Evolutionary conservation across 1,140 invertebrate species (phyloP), one percentile per base, ranked within the genome.

Genomic region (Drosophila gunungcola): DNA sequence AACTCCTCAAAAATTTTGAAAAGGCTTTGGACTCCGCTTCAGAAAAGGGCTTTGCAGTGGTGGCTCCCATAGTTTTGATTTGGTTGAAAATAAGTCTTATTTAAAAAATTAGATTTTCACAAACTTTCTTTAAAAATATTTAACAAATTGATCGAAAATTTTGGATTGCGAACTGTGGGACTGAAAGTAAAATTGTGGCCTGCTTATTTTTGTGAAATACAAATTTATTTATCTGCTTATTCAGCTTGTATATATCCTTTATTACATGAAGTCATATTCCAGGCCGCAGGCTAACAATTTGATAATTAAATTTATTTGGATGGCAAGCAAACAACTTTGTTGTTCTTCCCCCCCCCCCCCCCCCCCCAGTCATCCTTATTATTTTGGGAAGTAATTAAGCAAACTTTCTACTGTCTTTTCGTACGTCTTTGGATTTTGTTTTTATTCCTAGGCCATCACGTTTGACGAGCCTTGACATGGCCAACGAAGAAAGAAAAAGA

Each of bases 341-440:
- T 70, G n/a, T 51, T 32, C 21, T 7, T 34, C 7, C 27, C 21
- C 36, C 27, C 1, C 16, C 0, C 27, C 7, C 27, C 21, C 36
- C 27, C 1, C 16, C 0, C 27, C 21, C 36, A 62, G 13, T 58
- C 60, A 52, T 51, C 39, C 61, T 68, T 72, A 79, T 83, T 72
- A 64, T 86, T 86, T 79, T 68, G 84, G 70, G 46, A 89, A 89
- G 84, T 86, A 86, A 86, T 86, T 86, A 86, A 69, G 43, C 75
- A 81, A 85, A 86, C 65, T 86, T 86, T 82, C 77, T 67, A 84
- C 72, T 73, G 49, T 75, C 34, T 72, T 70, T 74, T 56, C 38
- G 32, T 67, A 39, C n/a, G 48, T 41, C 36, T 45, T 61, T 56
- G 62, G 54, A 29, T 72, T 84, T 62, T 61, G 48, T 56, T 65